Percentiles rank a stretch among this genome's conserved stretches.
phyloP scores from a whole-genome alignment of 1,140 invertebrate genomes.

The honey bee (Apis mellifera) region DNA sequence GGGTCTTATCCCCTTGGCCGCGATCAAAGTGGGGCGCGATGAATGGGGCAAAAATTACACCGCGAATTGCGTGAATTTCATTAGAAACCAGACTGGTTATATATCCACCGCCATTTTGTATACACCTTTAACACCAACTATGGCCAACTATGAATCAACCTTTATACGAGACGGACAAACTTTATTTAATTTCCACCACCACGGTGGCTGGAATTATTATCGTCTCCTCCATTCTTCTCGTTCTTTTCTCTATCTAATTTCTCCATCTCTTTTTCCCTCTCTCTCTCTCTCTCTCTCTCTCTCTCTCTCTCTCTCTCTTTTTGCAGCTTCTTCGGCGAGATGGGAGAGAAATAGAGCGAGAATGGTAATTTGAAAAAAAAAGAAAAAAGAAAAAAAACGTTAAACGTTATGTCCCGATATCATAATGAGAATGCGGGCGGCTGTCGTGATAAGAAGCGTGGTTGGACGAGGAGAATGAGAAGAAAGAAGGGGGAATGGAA shows the following conservation, averaged over 20 bases:
- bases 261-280: no score
- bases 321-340: neutral
- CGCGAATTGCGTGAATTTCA: conserved; percentile 28
- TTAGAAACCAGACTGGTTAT: neutral
- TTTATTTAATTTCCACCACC: neutral
- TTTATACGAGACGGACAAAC: neutral
- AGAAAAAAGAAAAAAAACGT: no score
- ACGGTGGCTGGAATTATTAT: neutral
- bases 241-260: neutral
- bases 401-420: neutral
- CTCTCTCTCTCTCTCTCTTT: neutral
- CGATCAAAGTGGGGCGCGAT: conserved; percentile 32
- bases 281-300: neutral
- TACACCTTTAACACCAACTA: neutral
- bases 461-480: neutral
- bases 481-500: neutral
- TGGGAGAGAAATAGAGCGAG: neutral
- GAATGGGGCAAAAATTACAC: conserved; percentile 42
- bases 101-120: no score
- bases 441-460: neutral
- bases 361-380: neutral
- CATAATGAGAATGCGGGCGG: neutral
- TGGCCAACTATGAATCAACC: neutral
- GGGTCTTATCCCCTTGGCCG: conserved; percentile 37
- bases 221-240: no score